Evolutionary conservation across 2,888 invertebrate genomes (phyloP), one percentile per base, ranked within the genome.

Genomic region (Mythimna albipuncta): DNA sequence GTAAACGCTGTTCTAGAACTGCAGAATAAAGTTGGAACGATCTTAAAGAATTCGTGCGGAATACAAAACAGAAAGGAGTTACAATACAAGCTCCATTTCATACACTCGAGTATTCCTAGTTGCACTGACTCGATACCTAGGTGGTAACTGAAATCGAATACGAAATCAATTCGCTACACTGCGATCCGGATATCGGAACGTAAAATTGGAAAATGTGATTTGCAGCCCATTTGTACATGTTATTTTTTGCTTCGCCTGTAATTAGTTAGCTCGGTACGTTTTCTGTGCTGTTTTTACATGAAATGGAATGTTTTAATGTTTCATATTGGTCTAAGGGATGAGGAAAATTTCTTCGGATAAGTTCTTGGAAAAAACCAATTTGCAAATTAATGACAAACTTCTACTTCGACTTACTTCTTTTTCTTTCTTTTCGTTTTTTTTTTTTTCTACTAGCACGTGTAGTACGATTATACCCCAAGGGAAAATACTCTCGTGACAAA

Each of bases 141-240:
- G 54, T 61, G 19, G 54, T 65, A 59, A 75, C 64, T 68, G 57
- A 57, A 82, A 72, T 77, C 68, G 70, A 82, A 72, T 72, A 74
- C 58, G 50, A 71, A 77, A 82, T 74, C 65, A 72, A 84, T 79
- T 85, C 59, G 64, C 69, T 64, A 21, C 68, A 47, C 68, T 64
- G 66, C 52, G 38, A 77, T 73, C 65, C 58, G 16, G 69, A 69
- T 78, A 74, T 74, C 52, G 64, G 70, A 73, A 71, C 65, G 73
- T 61, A 68, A 77, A 82, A 82, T 81, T 84, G 72, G 71, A 79
- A 83, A 78, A 83, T 77, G 71, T 77, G 77, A 79, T 86, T 79
- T 77, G 59, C 63, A 75, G 32, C 62, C 66, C 38, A 71, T 77
- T 71, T 62, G 11, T 61, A 26, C 63, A 9, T 41, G 47, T 26